Evolutionary conservation across 2,113 vertebrate genomes (phyloP).

Genomic region (Sylvilagus bachmani): DNA sequence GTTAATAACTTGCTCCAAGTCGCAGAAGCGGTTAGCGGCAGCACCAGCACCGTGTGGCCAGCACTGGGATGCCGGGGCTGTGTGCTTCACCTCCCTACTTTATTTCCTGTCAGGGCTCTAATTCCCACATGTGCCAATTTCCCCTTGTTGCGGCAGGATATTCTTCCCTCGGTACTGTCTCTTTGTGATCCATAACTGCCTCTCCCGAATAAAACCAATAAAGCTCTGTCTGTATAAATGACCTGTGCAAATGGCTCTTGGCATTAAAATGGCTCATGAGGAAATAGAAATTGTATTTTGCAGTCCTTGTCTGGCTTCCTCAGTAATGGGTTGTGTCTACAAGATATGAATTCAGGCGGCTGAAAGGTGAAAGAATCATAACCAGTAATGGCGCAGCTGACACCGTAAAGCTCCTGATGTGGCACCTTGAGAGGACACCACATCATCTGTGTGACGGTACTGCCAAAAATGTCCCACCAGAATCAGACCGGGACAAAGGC

Average conservation of each 20-base stretch:
- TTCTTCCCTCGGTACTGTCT: background rate
- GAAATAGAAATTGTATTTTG: constrained; percentile 76
- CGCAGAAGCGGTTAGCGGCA: background rate
- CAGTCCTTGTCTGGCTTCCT: constrained; percentile 72
- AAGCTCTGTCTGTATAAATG: constrained; percentile 66
- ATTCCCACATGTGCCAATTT: background rate
- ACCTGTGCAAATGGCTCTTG: constrained; percentile 77
- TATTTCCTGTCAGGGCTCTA: background rate
- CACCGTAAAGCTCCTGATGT: constrained; percentile 50
- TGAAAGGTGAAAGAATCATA: constrained; percentile 62
- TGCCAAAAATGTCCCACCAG: constrained; percentile 48
- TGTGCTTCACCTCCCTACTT: background rate
- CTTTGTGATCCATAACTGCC: constrained; percentile 57
- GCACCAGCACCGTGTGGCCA: background rate
- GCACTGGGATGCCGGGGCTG: background rate
- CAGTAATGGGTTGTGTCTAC: constrained; percentile 77
- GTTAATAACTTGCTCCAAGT: background rate
- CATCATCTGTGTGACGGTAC: constrained; percentile 20
- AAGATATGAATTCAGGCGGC: constrained; percentile 73
- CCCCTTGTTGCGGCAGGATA: background rate
- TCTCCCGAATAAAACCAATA: constrained; percentile 56
- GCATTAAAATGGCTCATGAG: constrained; percentile 57
- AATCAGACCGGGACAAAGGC: constrained; percentile 23
- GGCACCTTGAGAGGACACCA: constrained; percentile 37
- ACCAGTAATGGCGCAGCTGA: constrained; percentile 64